These are phyloP conservation scores for Neosilurus mollespiculum DNA, from an alignment of 2,797 vertebrate genomes.

Conservation along the genomic window DNA sequence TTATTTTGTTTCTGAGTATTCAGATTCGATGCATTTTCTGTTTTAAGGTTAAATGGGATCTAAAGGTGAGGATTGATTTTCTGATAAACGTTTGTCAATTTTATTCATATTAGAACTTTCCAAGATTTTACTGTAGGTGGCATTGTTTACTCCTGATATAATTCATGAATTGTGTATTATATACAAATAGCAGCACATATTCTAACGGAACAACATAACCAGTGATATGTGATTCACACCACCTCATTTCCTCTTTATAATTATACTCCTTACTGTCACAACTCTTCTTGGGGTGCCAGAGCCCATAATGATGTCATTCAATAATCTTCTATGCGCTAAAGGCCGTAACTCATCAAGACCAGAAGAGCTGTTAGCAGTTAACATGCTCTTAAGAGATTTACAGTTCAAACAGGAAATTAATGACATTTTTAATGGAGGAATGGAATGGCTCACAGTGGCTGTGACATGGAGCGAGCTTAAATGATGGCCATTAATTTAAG, in stretches of 20 bases:
- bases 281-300: constrained; percentile 51
- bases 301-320: constrained; percentile 46
- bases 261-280: not conserved
- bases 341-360: constrained; percentile 55
- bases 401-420: constrained; percentile 68
- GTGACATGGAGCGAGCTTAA: constrained; percentile 62
- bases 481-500: constrained; percentile 63
- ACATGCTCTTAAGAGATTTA: constrained; percentile 63
- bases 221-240: constrained; percentile 2
- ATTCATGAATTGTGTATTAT: not conserved
- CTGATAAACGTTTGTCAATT: not conserved
- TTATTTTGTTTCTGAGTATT: constrained; percentile 12
- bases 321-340: constrained; percentile 48
- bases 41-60: not conserved
- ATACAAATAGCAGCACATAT: not conserved
- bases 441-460: constrained; percentile 61
- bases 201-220: not conserved
- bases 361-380: constrained; percentile 50
- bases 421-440: constrained; percentile 69
- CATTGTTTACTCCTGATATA: constrained; percentile 33
- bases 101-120: not conserved
- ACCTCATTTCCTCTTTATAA: constrained; percentile 26
- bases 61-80: not conserved
- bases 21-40: not conserved
- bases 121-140: constrained; percentile 33